Evolutionary conservation across 2,888 invertebrate genomes (phyloP), one percentile per base, ranked within the genome.

Genomic region (Troides oblongomaculatus): DNA sequence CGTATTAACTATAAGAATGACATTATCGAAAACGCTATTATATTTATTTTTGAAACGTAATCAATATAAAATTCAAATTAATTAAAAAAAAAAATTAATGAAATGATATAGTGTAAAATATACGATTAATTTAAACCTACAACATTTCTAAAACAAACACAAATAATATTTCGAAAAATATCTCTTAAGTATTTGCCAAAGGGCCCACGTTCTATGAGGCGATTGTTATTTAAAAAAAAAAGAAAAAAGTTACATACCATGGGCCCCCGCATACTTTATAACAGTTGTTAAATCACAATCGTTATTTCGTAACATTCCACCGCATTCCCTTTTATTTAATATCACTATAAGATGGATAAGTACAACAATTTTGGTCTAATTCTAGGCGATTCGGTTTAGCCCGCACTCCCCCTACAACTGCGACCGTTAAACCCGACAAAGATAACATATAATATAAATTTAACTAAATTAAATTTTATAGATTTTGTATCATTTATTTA

Each of bases 321-420:
- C 79, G 78, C 88, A 90, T 90, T 91, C 90, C 91, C 91, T 83
- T 84, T 39, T 39, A 10, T 39, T 39, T 77, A 78, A 78, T 81
- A 87, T 81, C 80, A 86, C 84, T 85, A 87, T 80, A 71, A 82
- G 90, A 86, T 90, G 88, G 87, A 85, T 91, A 91, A 91, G 91
- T 90, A 92, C 89, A 85, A 86, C 85, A 85, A 87, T 85, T 84
- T 84, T 84, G 84, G 76, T 90, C 86, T 90, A 85, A 89, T 78
- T 81, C 90, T 92, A 92, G 90, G 88, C 90, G 81, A 86, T 88
- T 86, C 87, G 88, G 87, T 86, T 86, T 76, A 82, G 85, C 85
- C 53, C 60, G n/a, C 43, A 18, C 23, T 64, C 61, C 64, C 21
- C 12, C 64, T 36, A 39, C 60, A 64, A 67, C 50, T 39, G 58